Percentiles rank a stretch among this genome's conserved stretches.
These are phyloP conservation scores for Drosophila demipolita DNA, from an alignment of 2,888 invertebrate species.

Conservation along the genomic window DNA sequence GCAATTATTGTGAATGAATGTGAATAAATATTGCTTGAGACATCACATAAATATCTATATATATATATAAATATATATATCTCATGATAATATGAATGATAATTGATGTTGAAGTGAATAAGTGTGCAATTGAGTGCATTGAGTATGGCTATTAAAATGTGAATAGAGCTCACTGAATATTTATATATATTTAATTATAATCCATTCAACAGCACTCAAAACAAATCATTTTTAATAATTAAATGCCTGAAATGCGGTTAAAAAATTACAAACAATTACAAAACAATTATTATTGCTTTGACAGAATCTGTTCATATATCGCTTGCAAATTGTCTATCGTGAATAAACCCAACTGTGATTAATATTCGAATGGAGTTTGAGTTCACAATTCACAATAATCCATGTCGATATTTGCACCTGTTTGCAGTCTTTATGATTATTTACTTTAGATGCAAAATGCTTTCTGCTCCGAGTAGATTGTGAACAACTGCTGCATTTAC, in stretches of 20 bases:
- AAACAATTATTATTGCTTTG: not conserved
- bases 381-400: not conserved
- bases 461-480: conserved; percentile 10
- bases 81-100: not conserved
- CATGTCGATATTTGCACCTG: conserved; percentile 25
- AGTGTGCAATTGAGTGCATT: conserved; percentile 1
- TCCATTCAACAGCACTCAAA: not conserved
- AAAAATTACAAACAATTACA: too few relatives aligned
- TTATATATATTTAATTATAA: not conserved
- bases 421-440: conserved; percentile 18
- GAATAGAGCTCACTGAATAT: conserved; percentile 2
- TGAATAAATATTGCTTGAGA: conserved; percentile 12
- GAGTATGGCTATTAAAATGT: not conserved
- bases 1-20: conserved; percentile 17
- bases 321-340: not conserved
- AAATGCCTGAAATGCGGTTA: not conserved
- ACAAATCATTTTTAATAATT: not conserved
- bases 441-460: conserved; percentile 43
- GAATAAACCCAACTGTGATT: not conserved
- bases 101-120: not conserved
- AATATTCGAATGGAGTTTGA: not conserved
- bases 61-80: not conserved
- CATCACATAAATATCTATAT: not conserved
- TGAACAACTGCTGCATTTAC: conserved; percentile 39
- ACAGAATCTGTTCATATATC: not conserved